Percentiles rank a stretch among this genome's conserved stretches.
Conservation (phyloP, 2,888 invertebrate genomes). For the Micoletzkya japonica region DNA sequence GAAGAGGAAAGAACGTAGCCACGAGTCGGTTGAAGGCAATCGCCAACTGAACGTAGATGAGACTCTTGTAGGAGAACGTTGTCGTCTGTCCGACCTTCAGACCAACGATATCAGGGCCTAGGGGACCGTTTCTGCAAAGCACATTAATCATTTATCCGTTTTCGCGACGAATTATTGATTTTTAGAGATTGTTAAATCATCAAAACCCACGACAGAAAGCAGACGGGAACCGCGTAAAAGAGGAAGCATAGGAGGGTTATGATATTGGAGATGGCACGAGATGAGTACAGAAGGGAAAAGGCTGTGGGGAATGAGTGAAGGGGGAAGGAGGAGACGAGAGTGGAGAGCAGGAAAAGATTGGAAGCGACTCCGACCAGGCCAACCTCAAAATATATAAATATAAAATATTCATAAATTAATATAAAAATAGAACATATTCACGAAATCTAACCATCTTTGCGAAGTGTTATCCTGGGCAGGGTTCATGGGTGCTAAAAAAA, state of each 20-base stretch:
- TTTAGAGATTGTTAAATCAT: neutral
- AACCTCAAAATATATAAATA: too few species aligned
- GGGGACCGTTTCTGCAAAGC: neutral
- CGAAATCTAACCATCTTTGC: too few species aligned
- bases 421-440: too few species aligned
- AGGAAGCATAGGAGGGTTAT: constrained; percentile 6
- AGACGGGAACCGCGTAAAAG: constrained; percentile 1
- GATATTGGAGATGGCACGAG: constrained; percentile 9
- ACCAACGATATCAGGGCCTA: constrained; percentile 10
- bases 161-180: neutral
- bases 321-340: neutral
- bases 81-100: constrained; percentile 11
- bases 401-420: too few species aligned
- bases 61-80: constrained; percentile 15
- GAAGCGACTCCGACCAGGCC: constrained; percentile 1
- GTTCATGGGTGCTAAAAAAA: too few species aligned
- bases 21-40: constrained; percentile 15
- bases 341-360: constrained; percentile 2
- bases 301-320: constrained; percentile 6
- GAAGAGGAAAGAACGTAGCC: constrained; percentile 8
- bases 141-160: neutral
- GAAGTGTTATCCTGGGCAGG: too few species aligned
- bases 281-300: constrained; percentile 12
- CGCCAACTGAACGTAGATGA: constrained; percentile 8
- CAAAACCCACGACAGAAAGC: neutral